phyloP scores from a whole-genome alignment of 2,113 vertebrate genomes.

The Synchiropus splendidus region DNA sequence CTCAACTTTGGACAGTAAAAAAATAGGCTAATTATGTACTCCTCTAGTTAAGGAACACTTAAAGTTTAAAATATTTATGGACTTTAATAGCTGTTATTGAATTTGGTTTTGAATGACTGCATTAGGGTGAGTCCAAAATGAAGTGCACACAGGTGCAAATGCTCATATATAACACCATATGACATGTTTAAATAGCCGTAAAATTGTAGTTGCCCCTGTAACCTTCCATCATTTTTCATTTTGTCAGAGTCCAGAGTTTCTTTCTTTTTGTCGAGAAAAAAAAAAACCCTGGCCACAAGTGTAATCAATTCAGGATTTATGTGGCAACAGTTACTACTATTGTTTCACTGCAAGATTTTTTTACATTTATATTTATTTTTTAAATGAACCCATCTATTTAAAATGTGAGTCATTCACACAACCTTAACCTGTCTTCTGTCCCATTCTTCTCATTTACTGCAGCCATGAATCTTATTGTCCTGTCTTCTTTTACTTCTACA shows the following conservation, averaged over 20 bases:
- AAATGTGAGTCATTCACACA: no score
- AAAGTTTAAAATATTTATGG: slow-evolving; percentile 26
- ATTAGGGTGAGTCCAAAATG: slow-evolving; percentile 14
- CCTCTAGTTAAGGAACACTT: slow-evolving; percentile 28
- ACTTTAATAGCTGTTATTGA: slow-evolving; percentile 32
- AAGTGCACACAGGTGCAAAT: slow-evolving; percentile 20
- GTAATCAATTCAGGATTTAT: no score
- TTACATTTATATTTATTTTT: no score
- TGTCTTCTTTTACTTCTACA: no score
- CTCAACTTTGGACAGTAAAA: slow-evolving; percentile 23
- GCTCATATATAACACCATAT: slow-evolving; percentile 23
- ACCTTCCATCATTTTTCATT: slow-evolving; percentile 14
- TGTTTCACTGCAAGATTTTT: no score
- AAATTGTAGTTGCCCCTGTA: slow-evolving; percentile 20
- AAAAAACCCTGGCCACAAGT: no score
- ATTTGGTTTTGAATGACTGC: slow-evolving; percentile 19
- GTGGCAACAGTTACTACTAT: no score
- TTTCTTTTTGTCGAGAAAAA: no score
- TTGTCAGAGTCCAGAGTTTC: slow-evolving; percentile 12
- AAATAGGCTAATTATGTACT: slow-evolving; percentile 21
- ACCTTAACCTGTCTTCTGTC: no score
- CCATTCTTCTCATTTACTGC: no score
- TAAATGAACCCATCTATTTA: no score
- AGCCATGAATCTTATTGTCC: no score
- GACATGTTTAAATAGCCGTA: slow-evolving; percentile 19